A percentile compares a stretch with the other conserved stretches of the same genome.
Evolutionary conservation across 53 echinoderm and acorn worm species (phyloP).

Genomic region (Pentamera pediparva): DNA sequence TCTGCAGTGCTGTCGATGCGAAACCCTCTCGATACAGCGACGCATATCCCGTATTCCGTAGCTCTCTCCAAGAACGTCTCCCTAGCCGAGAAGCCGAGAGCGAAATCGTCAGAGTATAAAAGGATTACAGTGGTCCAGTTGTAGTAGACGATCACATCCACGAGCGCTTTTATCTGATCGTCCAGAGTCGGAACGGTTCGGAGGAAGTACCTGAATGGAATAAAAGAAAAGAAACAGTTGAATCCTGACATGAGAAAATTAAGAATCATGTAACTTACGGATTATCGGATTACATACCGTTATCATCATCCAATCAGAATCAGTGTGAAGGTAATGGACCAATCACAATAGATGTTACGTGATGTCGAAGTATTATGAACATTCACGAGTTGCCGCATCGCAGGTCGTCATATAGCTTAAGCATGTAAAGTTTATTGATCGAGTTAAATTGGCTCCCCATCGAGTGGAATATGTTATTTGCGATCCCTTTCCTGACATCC

Average conservation of each 20-base stretch:
- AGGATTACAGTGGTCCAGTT: conserved; percentile 64
- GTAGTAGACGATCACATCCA: conserved; percentile 54
- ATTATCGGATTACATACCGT: too few species aligned
- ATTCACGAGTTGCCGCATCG: too few species aligned
- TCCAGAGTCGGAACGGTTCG: conserved; percentile 64
- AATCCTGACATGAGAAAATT: background rate
- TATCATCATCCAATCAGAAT: too few species aligned
- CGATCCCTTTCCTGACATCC: too few species aligned
- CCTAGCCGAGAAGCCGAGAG: conserved; percentile 42
- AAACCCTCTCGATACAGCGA: conserved; percentile 48
- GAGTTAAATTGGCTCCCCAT: too few species aligned
- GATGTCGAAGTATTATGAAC: too few species aligned
- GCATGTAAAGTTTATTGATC: too few species aligned
- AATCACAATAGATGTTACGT: too few species aligned
- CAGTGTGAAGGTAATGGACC: too few species aligned
- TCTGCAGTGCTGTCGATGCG: conserved; percentile 35
- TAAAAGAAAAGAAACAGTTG: conserved; percentile 1
- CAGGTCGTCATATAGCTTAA: too few species aligned
- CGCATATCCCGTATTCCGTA: conserved; percentile 47
- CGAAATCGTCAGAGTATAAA: conserved; percentile 65
- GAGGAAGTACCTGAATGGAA: conserved; percentile 72
- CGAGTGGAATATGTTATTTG: too few species aligned
- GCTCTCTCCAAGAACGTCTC: conserved; percentile 49
- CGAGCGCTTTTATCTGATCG: conserved; percentile 56
- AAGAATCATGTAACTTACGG: too few species aligned